A percentile compares a stretch with the other conserved stretches of the same genome.
phyloP scores from a whole-genome alignment of 1,140 invertebrate species.

The Heliconius hermathena region DNA sequence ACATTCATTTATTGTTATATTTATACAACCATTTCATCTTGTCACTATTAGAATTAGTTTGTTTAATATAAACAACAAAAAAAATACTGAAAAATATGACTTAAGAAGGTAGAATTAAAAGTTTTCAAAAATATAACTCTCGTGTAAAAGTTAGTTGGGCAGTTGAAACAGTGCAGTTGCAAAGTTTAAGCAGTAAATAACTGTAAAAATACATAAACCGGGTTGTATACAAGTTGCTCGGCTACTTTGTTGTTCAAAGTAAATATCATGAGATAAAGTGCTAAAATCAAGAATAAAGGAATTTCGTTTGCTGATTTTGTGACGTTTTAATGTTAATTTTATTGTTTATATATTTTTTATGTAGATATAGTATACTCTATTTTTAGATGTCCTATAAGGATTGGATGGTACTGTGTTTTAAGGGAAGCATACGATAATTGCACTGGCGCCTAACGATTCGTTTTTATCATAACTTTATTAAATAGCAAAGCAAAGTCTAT shows the following conservation, averaged over 20 bases:
- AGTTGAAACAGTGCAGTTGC: constrained; percentile 12
- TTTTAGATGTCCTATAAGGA: too few relatives aligned
- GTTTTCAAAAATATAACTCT: constrained; percentile 19
- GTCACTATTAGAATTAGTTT: too few relatives aligned
- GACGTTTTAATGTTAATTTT: background rate
- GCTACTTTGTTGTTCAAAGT: background rate
- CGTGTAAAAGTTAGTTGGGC: constrained; percentile 10
- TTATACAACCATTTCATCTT: too few relatives aligned
- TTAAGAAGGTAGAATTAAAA: constrained; percentile 17
- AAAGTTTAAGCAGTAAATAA: constrained; percentile 13
- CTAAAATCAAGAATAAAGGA: constrained; percentile 13
- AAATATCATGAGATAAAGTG: constrained; percentile 13
- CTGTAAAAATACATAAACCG: constrained; percentile 15
- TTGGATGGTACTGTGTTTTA: too few relatives aligned
- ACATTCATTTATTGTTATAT: too few relatives aligned
- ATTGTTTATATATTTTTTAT: background rate
- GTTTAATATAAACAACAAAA: background rate
- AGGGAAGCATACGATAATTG: too few relatives aligned
- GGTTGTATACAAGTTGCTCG: constrained; percentile 8
- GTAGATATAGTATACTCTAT: too few relatives aligned
- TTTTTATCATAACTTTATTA: too few relatives aligned
- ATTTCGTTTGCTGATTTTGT: background rate
- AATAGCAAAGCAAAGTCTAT: too few relatives aligned
- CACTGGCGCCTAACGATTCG: too few relatives aligned
- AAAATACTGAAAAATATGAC: background rate